Evolutionary conservation across 2,113 vertebrate species (phyloP).

Genomic region (Melanerpes aurifrons): DNA sequence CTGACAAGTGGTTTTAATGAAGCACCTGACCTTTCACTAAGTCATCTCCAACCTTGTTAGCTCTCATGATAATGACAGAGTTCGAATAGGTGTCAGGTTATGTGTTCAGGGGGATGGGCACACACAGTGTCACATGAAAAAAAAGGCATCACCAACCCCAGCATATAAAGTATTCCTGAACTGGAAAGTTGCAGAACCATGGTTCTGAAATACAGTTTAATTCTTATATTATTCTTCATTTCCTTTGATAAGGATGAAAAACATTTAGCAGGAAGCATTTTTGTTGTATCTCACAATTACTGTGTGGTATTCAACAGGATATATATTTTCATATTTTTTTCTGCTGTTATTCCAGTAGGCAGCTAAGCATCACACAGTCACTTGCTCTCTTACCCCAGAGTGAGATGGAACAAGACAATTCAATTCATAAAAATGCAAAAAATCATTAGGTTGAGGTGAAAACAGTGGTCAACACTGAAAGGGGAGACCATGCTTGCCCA

Average conservation of each 20-base stretch:
- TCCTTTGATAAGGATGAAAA: background rate
- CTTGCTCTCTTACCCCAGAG: background rate
- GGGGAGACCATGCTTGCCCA: no score
- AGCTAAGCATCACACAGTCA: background rate
- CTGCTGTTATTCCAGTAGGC: background rate
- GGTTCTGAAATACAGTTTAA: background rate
- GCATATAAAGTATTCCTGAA: background rate
- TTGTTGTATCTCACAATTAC: background rate
- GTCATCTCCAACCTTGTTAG: slow-evolving; percentile 34
- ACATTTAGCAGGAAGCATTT: background rate
- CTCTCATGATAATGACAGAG: background rate
- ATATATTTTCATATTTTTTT: background rate
- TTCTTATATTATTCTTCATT: background rate
- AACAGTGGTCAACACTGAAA: no score
- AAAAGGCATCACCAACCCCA: fast-evolving
- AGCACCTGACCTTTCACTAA: slow-evolving; percentile 52
- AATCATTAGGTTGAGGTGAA: background rate
- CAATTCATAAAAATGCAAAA: background rate
- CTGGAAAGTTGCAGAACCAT: background rate
- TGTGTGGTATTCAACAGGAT: background rate
- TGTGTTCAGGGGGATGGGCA: background rate
- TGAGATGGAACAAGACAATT: background rate
- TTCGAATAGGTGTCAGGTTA: background rate
- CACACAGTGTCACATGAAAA: no score
- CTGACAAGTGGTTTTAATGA: slow-evolving; percentile 31